Evolutionary conservation across 2,113 vertebrate species (phyloP).

Genomic region (Callaeas wilsoni): DNA sequence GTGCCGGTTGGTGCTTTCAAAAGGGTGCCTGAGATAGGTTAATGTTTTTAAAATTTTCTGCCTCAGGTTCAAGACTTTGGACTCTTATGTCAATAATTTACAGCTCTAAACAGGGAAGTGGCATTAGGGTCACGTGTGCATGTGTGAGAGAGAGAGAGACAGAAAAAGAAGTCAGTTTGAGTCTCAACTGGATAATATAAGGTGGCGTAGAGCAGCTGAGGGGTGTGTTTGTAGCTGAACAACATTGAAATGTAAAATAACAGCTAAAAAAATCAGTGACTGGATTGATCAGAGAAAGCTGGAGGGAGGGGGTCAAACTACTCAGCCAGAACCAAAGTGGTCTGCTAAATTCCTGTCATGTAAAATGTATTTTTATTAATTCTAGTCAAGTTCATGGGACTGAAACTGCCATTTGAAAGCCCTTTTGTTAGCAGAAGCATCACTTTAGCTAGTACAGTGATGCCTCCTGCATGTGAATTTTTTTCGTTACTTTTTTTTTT

Average conservation of each 20-base stretch:
- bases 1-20: not conserved
- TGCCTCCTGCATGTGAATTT: not conserved
- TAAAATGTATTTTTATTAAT: not conserved
- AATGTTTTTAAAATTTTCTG: conserved; percentile 41
- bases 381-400: not conserved
- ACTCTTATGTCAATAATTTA: conserved; percentile 56
- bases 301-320: not conserved
- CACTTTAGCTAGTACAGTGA: not conserved
- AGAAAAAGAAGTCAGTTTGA: not conserved
- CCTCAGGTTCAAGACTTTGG: conserved; percentile 26
- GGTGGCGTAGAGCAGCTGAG: not conserved
- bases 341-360: not conserved
- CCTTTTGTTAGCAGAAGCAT: not conserved
- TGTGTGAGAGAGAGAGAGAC: not conserved
- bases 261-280: not conserved
- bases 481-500: not conserved
- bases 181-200: not conserved
- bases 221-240: not conserved
- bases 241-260: not conserved
- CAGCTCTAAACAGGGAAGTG: conserved; percentile 26
- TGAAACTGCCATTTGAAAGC: not conserved
- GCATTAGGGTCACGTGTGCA: not conserved
- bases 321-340: not conserved
- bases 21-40: not conserved
- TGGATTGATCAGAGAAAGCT: not conserved